Conservation (phyloP, 2,888 invertebrate species). For the Oligia latruncula region DNA sequence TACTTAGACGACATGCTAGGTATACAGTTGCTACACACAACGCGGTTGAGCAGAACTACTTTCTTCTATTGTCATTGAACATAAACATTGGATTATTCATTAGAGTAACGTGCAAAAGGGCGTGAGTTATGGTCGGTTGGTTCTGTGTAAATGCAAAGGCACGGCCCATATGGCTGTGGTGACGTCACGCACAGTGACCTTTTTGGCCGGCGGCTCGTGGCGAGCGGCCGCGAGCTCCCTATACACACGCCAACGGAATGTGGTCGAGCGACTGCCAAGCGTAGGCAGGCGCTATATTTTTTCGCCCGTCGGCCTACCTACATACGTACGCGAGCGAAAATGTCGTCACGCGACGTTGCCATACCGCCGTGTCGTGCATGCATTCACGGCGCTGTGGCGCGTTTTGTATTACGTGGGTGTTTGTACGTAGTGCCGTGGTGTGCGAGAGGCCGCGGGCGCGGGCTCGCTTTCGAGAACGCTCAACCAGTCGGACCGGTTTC, state of each 20-base stretch:
- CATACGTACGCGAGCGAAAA: conserved; percentile 90
- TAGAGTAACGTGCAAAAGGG: conserved; percentile 75
- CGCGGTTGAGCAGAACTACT: conserved; percentile 24
- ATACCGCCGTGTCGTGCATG: conserved; percentile 85
- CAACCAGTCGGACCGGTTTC: conserved; percentile 88
- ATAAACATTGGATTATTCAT: conserved; percentile 75
- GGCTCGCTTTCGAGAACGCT: conserved; percentile 89
- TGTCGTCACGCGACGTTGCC: conserved; percentile 91
- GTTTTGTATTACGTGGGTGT: conserved; percentile 87
- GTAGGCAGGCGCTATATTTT: conserved; percentile 89
- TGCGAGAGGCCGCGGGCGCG: conserved; percentile 86
- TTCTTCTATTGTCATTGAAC: conserved; percentile 59
- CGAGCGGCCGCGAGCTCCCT: conserved; percentile 80
- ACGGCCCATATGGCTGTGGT: conserved; percentile 85
- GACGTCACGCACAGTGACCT: conserved; percentile 88
- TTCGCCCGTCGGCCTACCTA: conserved; percentile 87
- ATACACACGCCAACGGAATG: conserved; percentile 88
- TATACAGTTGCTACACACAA: conserved; percentile 9
- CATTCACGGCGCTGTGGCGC: conserved; percentile 83
- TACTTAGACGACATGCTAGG: conserved; percentile 30
- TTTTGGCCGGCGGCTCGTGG: conserved; percentile 85
- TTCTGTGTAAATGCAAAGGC: conserved; percentile 76
- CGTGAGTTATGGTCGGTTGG: conserved; percentile 76
- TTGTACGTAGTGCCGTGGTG: conserved; percentile 81
- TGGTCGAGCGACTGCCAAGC: conserved; percentile 89